Conservation (phyloP, 2,888 invertebrate genomes). For the Spodoptera exigua region DNA sequence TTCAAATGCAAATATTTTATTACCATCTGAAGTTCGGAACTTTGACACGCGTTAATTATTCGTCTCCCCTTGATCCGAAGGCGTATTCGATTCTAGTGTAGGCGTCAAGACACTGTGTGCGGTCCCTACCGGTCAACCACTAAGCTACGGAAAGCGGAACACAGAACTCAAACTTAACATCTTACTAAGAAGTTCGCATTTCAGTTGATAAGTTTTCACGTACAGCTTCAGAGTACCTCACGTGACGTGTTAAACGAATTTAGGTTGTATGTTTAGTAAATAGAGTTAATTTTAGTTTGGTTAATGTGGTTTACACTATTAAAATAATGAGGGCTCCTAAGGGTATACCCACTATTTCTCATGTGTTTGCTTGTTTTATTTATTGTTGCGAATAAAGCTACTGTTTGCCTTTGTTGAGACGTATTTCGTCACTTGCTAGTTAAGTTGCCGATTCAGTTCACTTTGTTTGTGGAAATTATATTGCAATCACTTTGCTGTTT, state of each 20-base stretch:
- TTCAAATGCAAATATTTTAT: constrained; percentile 56
- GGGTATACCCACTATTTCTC: constrained; percentile 85
- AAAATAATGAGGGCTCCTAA: constrained; percentile 85
- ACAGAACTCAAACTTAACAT: constrained; percentile 59
- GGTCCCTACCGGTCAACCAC: constrained; percentile 74
- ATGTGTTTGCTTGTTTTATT: constrained; percentile 84
- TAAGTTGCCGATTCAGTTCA: constrained; percentile 45
- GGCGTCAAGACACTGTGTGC: constrained; percentile 81
- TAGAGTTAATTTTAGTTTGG: constrained; percentile 59
- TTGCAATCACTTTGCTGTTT: constrained; percentile 29
- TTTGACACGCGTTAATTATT: constrained; percentile 73
- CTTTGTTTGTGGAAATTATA: constrained; percentile 48
- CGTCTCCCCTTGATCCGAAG: constrained; percentile 68
- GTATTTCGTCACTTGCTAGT: constrained; percentile 65
- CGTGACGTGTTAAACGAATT: constrained; percentile 42
- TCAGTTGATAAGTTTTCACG: constrained; percentile 41
- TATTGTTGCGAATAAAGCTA: constrained; percentile 82
- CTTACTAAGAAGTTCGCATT: constrained; percentile 49
- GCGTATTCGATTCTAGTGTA: constrained; percentile 76
- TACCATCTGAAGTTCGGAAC: constrained; percentile 54
- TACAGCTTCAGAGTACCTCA: constrained; percentile 65
- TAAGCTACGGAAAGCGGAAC: constrained; percentile 39
- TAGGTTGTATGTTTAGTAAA: constrained; percentile 52
- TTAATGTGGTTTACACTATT: constrained; percentile 74
- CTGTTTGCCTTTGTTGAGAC: constrained; percentile 75